These are phyloP conservation scores for Macrobrachium rosenbergii DNA, from an alignment of 1,140 invertebrate species.

Conservation along the genomic window DNA sequence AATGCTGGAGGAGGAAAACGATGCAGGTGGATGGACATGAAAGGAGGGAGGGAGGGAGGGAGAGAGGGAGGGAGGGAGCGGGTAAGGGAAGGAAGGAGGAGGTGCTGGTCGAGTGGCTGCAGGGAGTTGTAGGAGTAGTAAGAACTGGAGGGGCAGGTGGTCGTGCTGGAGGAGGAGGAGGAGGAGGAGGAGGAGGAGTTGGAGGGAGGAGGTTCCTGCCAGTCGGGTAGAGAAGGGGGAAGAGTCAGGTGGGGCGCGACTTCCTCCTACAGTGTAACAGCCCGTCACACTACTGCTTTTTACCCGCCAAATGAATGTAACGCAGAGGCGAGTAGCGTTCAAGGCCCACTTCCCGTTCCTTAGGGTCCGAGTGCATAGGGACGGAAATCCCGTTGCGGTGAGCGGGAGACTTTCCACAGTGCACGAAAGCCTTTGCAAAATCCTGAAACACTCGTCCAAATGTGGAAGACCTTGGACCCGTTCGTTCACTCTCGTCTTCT, in stretches of 20 bases:
- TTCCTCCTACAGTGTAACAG: slow-evolving; percentile 49
- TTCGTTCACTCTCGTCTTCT: slow-evolving; percentile 57
- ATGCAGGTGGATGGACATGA: neutral
- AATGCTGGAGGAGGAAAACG: too few species aligned
- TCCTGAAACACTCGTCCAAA: slow-evolving; percentile 30
- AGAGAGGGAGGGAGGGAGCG: neutral
- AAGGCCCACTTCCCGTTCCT: slow-evolving; percentile 43
- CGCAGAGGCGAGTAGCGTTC: neutral
- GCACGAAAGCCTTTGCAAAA: slow-evolving; percentile 28
- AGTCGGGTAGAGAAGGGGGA: neutral
- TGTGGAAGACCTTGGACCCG: slow-evolving; percentile 45
- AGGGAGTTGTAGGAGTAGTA: neutral
- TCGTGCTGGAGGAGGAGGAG: neutral
- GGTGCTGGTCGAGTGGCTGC: neutral
- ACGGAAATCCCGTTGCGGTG: neutral
- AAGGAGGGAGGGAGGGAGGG: neutral
- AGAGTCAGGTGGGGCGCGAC: slow-evolving; percentile 19
- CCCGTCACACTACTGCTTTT: slow-evolving; percentile 44
- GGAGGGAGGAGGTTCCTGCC: neutral
- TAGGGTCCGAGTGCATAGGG: neutral
- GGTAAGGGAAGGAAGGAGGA: too few species aligned
- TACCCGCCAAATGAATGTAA: slow-evolving; percentile 25
- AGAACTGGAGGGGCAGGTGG: neutral
- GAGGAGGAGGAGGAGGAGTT: neutral
- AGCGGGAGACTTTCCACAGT: slow-evolving; percentile 5